Evolutionary conservation across 2,113 vertebrate species (phyloP).

Genomic region (Rhabdomys dilectus): DNA sequence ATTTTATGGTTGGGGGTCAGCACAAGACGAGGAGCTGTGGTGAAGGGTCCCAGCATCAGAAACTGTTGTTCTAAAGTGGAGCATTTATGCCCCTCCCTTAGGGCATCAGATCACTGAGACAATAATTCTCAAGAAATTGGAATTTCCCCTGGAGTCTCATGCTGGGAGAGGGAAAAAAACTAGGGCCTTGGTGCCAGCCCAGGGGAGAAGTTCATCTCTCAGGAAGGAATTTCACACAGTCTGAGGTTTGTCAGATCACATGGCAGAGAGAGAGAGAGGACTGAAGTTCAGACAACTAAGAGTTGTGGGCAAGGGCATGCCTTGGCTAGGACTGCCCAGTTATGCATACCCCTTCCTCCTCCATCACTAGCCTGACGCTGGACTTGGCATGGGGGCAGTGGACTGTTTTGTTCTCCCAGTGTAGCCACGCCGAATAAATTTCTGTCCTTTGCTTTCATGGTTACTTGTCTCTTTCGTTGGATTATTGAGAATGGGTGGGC

Average conservation of each 20-base stretch:
- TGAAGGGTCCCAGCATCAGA: background rate
- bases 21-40: background rate
- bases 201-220: background rate
- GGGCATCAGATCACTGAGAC: background rate
- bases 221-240: background rate
- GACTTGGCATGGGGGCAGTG: background rate
- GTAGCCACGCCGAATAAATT: background rate
- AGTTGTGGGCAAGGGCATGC: background rate
- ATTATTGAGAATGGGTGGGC: background rate
- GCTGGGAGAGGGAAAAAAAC: background rate
- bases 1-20: background rate
- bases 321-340: no score
- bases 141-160: background rate
- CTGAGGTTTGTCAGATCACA: background rate
- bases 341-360: background rate
- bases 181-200: background rate
- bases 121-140: background rate
- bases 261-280: no score
- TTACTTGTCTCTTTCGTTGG: background rate
- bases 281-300: background rate
- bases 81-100: background rate
- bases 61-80: background rate
- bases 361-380: background rate
- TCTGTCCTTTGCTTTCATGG: background rate
- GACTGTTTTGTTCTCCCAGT: background rate